A percentile compares a stretch with the other conserved stretches of the same genome.
phyloP scores from a whole-genome alignment of 53 echinoderm and acorn worm genomes.

The Henricia sp. region DNA sequence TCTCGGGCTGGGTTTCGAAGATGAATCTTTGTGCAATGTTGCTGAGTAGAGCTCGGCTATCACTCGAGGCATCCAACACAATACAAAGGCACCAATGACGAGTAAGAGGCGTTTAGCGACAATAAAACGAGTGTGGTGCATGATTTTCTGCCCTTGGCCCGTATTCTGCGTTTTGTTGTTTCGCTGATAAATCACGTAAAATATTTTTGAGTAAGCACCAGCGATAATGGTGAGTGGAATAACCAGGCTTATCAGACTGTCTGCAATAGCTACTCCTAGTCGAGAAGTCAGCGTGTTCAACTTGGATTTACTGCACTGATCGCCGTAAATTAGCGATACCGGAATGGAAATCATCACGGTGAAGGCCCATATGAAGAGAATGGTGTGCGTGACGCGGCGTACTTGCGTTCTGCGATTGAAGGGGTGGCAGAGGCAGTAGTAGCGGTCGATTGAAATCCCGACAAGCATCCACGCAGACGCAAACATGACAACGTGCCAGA shows the following conservation, averaged over 20 bases:
- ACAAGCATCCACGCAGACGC: conserved; percentile 97
- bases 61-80: conserved; percentile 91
- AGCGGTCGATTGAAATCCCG: conserved; percentile 95
- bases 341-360: conserved; percentile 83
- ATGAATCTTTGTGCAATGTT: conserved; percentile 31
- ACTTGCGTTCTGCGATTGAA: conserved; percentile 81
- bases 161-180: conserved; percentile 61
- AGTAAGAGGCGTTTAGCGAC: conserved; percentile 96
- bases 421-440: conserved; percentile 86
- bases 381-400: conserved; percentile 72
- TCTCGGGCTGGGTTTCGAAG: neutral
- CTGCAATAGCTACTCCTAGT: conserved; percentile 69
- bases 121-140: conserved; percentile 80
- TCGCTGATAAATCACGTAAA: conserved; percentile 75
- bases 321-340: conserved; percentile 61
- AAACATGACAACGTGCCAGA: conserved; percentile 91
- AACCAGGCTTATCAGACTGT: conserved; percentile 70
- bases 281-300: conserved; percentile 16
- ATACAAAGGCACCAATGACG: conserved; percentile 81
- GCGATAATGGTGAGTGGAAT: conserved; percentile 84
- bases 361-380: conserved; percentile 79
- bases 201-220: conserved; percentile 80
- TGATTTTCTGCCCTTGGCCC: conserved; percentile 56
- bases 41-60: conserved; percentile 83
- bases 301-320: conserved; percentile 64